These are phyloP conservation scores for Fabriciana adippe DNA, from an alignment of 2,888 invertebrate species.

Conservation along the genomic window DNA sequence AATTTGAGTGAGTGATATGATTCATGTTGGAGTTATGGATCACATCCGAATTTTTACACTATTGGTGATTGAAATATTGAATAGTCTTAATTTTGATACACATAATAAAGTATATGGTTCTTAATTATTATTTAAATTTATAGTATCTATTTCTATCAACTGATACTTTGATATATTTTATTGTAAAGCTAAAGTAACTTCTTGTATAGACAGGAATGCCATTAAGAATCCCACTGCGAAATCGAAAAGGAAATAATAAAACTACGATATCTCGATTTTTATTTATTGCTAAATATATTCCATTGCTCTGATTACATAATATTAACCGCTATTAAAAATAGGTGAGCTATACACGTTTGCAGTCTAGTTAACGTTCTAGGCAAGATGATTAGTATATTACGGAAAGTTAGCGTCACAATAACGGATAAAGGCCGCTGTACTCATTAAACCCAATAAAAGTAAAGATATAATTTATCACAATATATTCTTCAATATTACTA, in stretches of 20 bases:
- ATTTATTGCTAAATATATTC: constrained; percentile 70
- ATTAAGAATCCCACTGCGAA: background rate
- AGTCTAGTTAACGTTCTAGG: constrained; percentile 42
- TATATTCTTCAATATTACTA: constrained; percentile 12
- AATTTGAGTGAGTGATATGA: too few species aligned
- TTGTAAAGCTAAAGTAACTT: too few species aligned
- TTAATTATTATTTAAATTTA: too few species aligned
- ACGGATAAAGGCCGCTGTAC: background rate
- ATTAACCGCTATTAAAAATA: constrained; percentile 48
- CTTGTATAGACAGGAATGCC: too few species aligned
- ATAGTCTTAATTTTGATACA: too few species aligned
- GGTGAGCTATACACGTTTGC: constrained; percentile 43
- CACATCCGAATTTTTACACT: too few species aligned
- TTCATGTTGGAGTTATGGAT: too few species aligned
- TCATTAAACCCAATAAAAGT: background rate
- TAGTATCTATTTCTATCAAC: too few species aligned
- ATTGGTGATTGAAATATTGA: too few species aligned
- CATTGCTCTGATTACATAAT: constrained; percentile 63
- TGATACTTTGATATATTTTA: too few species aligned
- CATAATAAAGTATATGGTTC: too few species aligned
- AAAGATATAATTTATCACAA: constrained; percentile 12
- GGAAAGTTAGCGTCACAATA: constrained; percentile 4
- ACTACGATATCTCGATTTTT: constrained; percentile 43
- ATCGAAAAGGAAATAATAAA: constrained; percentile 2
- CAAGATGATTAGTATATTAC: constrained; percentile 34